Conservation (phyloP, 2,113 vertebrate genomes). For the Zosterops lateralis region DNA sequence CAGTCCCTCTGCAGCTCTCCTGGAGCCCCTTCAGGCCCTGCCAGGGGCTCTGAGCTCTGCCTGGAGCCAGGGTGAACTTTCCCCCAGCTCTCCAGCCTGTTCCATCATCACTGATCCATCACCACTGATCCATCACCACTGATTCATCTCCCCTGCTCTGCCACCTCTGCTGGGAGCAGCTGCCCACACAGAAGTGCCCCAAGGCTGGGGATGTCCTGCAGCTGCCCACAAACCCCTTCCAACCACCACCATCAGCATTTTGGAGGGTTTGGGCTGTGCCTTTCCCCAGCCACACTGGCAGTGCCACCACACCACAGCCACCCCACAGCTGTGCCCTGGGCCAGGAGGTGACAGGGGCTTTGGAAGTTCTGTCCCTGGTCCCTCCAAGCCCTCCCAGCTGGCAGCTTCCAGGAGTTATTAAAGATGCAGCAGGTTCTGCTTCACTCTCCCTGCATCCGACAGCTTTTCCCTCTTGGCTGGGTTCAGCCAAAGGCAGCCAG, state of each 20-base stretch:
- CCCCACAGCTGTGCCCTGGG: accelerated
- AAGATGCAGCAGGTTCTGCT: not conserved
- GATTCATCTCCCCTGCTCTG: not conserved
- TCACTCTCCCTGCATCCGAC: not conserved
- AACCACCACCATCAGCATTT: accelerated
- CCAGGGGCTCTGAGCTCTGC: not conserved
- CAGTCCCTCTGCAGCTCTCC: not conserved
- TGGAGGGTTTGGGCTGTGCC: not conserved
- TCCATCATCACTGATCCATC: not conserved
- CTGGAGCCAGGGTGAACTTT: not conserved
- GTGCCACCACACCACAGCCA: not conserved
- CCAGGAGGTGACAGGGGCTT: accelerated
- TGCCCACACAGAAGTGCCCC: not conserved
- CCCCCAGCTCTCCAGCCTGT: not conserved
- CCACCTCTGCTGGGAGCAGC: not conserved
- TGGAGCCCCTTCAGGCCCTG: not conserved
- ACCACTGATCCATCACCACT: not conserved
- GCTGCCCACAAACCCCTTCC: not conserved
- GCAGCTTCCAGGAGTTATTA: not conserved
- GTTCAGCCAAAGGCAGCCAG: not conserved
- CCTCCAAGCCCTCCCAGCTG: not conserved
- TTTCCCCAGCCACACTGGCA: not conserved
- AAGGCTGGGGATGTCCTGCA: not conserved
- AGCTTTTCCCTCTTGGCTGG: not conserved
- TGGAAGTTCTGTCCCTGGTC: accelerated